phyloP scores from a whole-genome alignment of 2,797 vertebrate genomes.

The Mallotus villosus region DNA sequence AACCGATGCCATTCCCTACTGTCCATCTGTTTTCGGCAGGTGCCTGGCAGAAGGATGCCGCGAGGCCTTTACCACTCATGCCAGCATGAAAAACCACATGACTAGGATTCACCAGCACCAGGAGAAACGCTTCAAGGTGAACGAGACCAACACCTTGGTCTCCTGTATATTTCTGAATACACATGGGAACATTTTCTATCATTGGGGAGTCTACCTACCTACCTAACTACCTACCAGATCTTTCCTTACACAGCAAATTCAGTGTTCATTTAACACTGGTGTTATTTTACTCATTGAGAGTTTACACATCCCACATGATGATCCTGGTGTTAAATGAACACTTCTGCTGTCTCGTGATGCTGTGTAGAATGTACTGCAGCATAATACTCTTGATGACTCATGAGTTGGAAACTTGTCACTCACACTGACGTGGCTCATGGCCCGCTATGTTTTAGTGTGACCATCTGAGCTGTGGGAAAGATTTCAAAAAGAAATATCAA shows the following conservation, averaged over 20 bases:
- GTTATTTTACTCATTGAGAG: too few species aligned
- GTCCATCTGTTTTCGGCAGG: constrained; percentile 60
- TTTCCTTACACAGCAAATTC: too few species aligned
- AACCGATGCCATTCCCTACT: background rate
- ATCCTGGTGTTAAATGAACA: too few species aligned
- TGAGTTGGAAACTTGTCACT: background rate
- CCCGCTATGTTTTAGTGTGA: constrained; percentile 71
- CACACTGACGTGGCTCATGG: background rate
- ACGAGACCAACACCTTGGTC: constrained; percentile 67
- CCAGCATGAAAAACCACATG: constrained; percentile 85
- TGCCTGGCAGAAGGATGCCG: constrained; percentile 79
- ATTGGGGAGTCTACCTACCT: too few species aligned
- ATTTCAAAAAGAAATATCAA: constrained; percentile 86
- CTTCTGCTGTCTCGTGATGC: too few species aligned
- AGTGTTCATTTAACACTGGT: too few species aligned
- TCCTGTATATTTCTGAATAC: background rate
- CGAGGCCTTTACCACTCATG: constrained; percentile 77
- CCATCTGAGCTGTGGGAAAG: constrained; percentile 77
- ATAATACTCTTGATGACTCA: too few species aligned
- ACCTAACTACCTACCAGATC: too few species aligned
- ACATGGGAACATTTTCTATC: too few species aligned
- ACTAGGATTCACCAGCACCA: constrained; percentile 78
- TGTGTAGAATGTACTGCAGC: too few species aligned
- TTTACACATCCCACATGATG: too few species aligned
- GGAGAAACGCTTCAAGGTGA: constrained; percentile 75